Evolutionary conservation across 2,797 vertebrate genomes (phyloP), one percentile per base, ranked within the genome.

Genomic region (Glossophaga mutica): DNA sequence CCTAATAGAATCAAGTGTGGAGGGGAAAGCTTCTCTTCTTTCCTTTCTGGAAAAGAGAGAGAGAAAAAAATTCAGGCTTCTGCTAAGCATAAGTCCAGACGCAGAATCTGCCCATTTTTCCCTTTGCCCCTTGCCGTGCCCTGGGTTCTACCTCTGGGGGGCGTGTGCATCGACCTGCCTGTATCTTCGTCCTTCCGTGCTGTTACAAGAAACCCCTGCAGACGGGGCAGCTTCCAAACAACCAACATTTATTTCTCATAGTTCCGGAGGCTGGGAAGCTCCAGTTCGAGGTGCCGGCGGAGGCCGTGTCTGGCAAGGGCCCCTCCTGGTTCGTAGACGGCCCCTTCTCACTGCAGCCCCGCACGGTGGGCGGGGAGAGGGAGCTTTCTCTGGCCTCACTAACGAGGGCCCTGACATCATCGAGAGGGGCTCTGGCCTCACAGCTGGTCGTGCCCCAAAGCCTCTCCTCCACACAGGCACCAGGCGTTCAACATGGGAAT

Each of bases 161-260:
- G 39, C 32, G 6, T 1, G 7, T 0, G 3, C 37, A 5, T 34
- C 22, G 16, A 1, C 21, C 44, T 32, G 34, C 39, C 44, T 29
- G n/a, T 3, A 18, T 34, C 34, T 34, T 16, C 11, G 18, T 2
- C 44, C 15, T 0, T 16, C 6, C 2, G 7, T 5, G 57, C n/a
- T 34, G 18, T 37, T 1, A 1, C 11, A 34, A 32, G 46, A 22
- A 44, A 74, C 8, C 5, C 12, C 62, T 6, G 32, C 29, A 3
- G 62, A 2, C 29, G 8, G 62, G 32, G 29, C 14, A 3, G 14
- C 62, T 16, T 7, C 16, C 2, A 62, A 29, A 62, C 62, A 16
- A 65, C 32, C 7, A 14, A 8, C 15, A 16, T 65, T 12, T 6
- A 7, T 65, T 32, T n/a, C 29, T n/a, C 62, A n/a, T 15, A 8